A percentile compares a stretch with the other conserved stretches of the same genome.
Evolutionary conservation across 2,113 vertebrate genomes (phyloP).

Genomic region (Pituophis catenifer): DNA sequence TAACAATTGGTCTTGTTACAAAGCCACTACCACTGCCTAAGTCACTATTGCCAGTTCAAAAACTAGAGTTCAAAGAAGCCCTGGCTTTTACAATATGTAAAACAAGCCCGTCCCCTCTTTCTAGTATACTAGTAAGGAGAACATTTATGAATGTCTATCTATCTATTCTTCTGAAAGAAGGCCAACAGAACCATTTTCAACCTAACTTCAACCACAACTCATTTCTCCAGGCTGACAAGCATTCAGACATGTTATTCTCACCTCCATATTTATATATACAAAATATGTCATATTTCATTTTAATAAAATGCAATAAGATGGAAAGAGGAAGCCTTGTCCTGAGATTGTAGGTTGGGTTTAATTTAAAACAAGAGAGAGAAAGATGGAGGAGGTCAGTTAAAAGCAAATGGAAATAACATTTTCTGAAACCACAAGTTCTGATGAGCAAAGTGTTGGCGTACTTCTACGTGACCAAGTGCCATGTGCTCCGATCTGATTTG

Average conservation of each 20-base stretch:
- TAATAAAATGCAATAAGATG: not conserved
- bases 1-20: not conserved
- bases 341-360: not conserved
- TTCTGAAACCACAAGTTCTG: not conserved
- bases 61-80: not conserved
- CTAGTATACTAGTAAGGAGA: not conserved
- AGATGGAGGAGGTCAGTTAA: not conserved
- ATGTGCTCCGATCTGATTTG: not conserved
- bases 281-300: not conserved
- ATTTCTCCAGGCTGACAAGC: not conserved
- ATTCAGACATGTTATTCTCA: not conserved
- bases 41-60: not conserved
- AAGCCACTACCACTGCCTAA: not conserved
- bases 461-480: not conserved
- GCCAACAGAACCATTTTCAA: not conserved
- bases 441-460: not conserved
- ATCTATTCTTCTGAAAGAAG: not conserved
- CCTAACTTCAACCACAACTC: not conserved
- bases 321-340: not conserved
- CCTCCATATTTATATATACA: not conserved
- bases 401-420: not conserved
- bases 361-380: not conserved
- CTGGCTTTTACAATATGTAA: not conserved
- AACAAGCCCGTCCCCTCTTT: not conserved
- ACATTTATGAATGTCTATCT: not conserved